Conservation (phyloP, 1,140 invertebrate genomes). For the Drosophila bocqueti region DNA sequence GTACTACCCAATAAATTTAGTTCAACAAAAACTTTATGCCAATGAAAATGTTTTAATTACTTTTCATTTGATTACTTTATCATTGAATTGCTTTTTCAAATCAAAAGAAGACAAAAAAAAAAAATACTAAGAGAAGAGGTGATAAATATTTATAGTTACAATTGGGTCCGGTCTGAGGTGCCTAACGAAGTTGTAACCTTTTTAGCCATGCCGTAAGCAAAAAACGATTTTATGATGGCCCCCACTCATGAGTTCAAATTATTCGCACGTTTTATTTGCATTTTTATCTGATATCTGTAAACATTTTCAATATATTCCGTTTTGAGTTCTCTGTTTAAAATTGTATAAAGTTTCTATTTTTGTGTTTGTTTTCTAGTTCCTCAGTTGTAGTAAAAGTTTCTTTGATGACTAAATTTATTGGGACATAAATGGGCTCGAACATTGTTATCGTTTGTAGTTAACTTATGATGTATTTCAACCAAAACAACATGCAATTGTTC, state of each 20-base stretch:
- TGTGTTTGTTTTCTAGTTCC: conserved; percentile 30
- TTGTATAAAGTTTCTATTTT: conserved; percentile 17
- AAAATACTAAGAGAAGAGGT: conserved; percentile 42
- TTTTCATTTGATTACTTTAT: conserved; percentile 75
- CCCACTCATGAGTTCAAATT: conserved; percentile 68
- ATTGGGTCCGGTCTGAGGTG: conserved; percentile 78
- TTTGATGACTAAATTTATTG: conserved; percentile 85
- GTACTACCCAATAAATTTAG: conserved; percentile 85
- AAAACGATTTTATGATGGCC: conserved; percentile 81
- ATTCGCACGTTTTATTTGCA: conserved; percentile 76
- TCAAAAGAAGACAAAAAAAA: conserved; percentile 4
- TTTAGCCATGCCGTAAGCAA: conserved; percentile 73
- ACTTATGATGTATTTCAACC: conserved; percentile 71
- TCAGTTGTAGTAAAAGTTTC: conserved; percentile 81
- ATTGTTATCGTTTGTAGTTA: conserved; percentile 82
- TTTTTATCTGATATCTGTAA: conserved; percentile 50
- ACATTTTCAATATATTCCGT: conserved; percentile 31
- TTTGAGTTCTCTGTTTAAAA: conserved; percentile 40
- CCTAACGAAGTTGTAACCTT: conserved; percentile 76
- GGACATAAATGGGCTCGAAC: conserved; percentile 84
- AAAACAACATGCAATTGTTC: conserved; percentile 57
- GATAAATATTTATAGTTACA: conserved; percentile 67
- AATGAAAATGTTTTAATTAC: conserved; percentile 82
- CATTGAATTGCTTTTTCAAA: conserved; percentile 78
- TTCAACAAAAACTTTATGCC: conserved; percentile 84